Evolutionary conservation across 2,113 vertebrate species (phyloP), one percentile per base, ranked within the genome.

Genomic region (Psophia crepitans): DNA sequence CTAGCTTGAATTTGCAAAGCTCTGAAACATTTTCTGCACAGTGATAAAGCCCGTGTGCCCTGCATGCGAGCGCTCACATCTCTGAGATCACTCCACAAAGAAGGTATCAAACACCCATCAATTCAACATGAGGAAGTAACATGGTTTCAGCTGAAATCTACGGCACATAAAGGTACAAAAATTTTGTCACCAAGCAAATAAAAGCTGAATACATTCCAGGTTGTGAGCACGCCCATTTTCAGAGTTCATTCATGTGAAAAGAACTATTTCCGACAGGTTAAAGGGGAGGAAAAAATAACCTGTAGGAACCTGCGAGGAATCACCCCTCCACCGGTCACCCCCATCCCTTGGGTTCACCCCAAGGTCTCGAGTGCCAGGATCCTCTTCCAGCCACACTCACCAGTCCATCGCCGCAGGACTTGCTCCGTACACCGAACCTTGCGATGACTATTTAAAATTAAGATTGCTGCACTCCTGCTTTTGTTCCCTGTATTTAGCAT

Each of bases 301-400:
- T 49, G 27, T 1, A 74, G 37, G n/a, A 79, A 79, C 14, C 35
- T 56, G 60, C 3, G 2, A 61, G 46, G 28, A 66, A 30, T 21
- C 26, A 28, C 23, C 30, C 8, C 37, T 44, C 33, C 3, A 1
- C 23, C 37, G 32, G 26, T 15, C 27, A 43, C 56, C 15, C 30
- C 18, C 9, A n/a, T 32, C 26, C 28, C 20, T 14, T 7, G 6
- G 5, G 9, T 11, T 39, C 26, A 12, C 20, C 35, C 56, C 54
- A 17, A 2, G 1, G 0, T 33, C 44, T 41, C 2, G 0, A 57
- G 43, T 5, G 8, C 35, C 73, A 51, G 26, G 28, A 80, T 33
- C 7, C 32, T 35, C 58, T 8, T 33, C 12, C 27, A 71, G 37
- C 23, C 53, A 48, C 20, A 6, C 6, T 24, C 8, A 14, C 21